Conservation (phyloP, 2,113 vertebrate species). For the Ardeotis arabs region DNA sequence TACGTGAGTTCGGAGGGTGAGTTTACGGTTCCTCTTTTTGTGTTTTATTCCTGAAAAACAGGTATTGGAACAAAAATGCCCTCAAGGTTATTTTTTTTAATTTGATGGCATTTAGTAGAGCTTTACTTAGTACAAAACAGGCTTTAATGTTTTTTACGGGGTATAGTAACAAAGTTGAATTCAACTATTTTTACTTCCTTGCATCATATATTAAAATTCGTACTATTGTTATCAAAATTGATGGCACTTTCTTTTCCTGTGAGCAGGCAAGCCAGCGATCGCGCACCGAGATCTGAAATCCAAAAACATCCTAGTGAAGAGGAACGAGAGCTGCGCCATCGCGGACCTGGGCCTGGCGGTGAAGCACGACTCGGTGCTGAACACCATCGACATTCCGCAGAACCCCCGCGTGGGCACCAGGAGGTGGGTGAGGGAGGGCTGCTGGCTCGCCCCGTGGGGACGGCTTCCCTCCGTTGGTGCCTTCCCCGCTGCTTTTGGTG, state of each 20-base stretch:
- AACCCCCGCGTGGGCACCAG: slow-evolving; percentile 94
- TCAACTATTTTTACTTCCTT: not conserved
- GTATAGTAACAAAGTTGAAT: not conserved
- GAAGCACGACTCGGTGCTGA: slow-evolving; percentile 90
- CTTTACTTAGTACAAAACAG: not conserved
- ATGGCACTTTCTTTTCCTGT: not conserved
- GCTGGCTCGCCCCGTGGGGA: fast-evolving
- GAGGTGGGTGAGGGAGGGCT: slow-evolving; percentile 70
- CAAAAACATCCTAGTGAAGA: slow-evolving; percentile 97
- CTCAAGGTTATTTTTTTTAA: not conserved
- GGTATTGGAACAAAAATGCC: not conserved
- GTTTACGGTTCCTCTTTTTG: not conserved
- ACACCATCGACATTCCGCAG: slow-evolving; percentile 91
- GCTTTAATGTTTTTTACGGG: fast-evolving
- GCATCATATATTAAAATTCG: fast-evolving
- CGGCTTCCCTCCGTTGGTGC: fast-evolving
- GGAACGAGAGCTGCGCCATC: slow-evolving; percentile 91
- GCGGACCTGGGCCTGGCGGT: slow-evolving; percentile 95
- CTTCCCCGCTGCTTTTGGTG: fast-evolving
- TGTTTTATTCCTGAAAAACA: not conserved
- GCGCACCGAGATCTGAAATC: slow-evolving; percentile 98
- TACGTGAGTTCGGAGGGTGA: fast-evolving
- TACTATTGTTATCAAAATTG: fast-evolving
- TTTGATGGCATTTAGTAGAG: not conserved
- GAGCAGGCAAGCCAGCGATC: slow-evolving; percentile 93